Percentiles rank a stretch among this genome's conserved stretches.
These are phyloP conservation scores for Sebastes iracundus DNA, from an alignment of 2,797 vertebrate genomes.

Conservation along the genomic window DNA sequence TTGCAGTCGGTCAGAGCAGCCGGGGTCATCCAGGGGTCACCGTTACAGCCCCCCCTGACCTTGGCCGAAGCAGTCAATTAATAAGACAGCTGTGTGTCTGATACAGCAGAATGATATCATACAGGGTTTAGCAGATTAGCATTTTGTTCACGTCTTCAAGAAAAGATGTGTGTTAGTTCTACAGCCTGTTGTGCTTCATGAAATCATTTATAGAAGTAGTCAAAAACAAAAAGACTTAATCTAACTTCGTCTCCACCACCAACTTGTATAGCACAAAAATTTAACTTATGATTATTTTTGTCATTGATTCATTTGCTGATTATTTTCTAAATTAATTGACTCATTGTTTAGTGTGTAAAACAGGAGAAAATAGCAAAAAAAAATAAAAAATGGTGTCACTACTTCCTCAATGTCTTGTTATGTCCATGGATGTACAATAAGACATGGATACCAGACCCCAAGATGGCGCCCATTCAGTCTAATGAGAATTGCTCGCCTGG, in stretches of 20 bases:
- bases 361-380: neutral
- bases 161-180: neutral
- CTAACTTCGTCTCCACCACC: neutral
- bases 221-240: neutral
- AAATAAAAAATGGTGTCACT: neutral
- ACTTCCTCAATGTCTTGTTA: neutral
- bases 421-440: neutral
- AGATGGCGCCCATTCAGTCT: accelerated
- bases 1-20: slow-evolving; percentile 13
- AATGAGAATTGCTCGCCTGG: too few relatives aligned
- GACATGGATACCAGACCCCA: too few relatives aligned
- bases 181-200: neutral
- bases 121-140: neutral
- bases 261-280: neutral
- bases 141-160: neutral
- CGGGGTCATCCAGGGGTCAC: slow-evolving; percentile 54
- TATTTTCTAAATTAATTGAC: neutral
- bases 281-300: neutral
- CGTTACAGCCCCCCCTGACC: slow-evolving; percentile 29
- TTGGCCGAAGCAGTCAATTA: slow-evolving; percentile 24
- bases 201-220: neutral
- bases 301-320: neutral
- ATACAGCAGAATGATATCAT: neutral
- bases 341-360: neutral
- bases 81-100: slow-evolving; percentile 29